Evolutionary conservation across 2,888 invertebrate species (phyloP), one percentile per base, ranked within the genome.

Genomic region (Antitype chi): DNA sequence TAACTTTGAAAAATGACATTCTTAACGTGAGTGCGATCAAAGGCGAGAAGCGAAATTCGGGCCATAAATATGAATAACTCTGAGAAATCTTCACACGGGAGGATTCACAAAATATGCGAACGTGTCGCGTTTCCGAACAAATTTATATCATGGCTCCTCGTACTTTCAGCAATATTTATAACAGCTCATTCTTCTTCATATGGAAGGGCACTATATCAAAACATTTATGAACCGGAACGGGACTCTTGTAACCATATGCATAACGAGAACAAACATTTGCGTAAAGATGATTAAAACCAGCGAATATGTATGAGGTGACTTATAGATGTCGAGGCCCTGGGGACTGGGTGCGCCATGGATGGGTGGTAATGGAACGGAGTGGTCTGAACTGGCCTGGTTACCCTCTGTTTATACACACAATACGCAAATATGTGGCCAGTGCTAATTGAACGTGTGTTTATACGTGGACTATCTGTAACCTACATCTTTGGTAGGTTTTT

Each of bases 281-380:
- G 92, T 90, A 90, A 91, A 91, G 89, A 89, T 90, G 88, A 91
- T 92, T 91, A 90, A 89, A 90, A 85, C 86, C 70, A 84, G 84
- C 81, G 92, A 92, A 93, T 93, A 93, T 92, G 91, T 90, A 93
- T 91, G 91, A 93, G 89, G 81, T 80, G 84, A 86, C 87, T 85
- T 84, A 87, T 88, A 84, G 79, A 85, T 84, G 82, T 64, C 75
- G 85, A 80, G 75, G 74, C 80, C 72, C n/a, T 66, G 64, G 64
- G 70, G 66, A 78, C 60, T 85, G 82, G 80, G 84, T 77, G 82
- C 75, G 84, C 83, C 84, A 80, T 82, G 81, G 67, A 81, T 84
- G 80, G 78, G 76, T 84, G 78, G 69, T 82, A 83, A 85, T 86
- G 85, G 83, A 76, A 74, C 75, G 66, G 77, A 47, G 66, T 79